Evolutionary conservation across 2,113 vertebrate genomes (phyloP), one percentile per base, ranked within the genome.

Genomic region (Corythaixoides concolor): DNA sequence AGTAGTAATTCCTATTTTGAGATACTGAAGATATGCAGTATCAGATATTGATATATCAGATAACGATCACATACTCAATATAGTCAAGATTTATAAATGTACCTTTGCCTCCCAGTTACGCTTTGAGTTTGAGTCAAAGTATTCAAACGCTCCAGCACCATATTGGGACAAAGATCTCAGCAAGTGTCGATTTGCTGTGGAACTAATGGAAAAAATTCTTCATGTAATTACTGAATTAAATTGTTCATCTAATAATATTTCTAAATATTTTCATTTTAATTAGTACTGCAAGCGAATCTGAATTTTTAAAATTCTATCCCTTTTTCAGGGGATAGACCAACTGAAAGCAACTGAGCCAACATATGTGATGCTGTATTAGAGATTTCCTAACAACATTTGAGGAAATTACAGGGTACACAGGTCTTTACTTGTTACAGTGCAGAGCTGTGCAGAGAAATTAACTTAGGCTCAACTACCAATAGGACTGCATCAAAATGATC

Each of bases 61-160:
- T 39, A 70, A 41, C 8, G 16, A 32, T 33, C 19, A 79, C 58
- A 47, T 47, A 55, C 21, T 28, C 81, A 68, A 68, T 17, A 76
- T 37, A 59, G 56, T 35, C 30, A 96, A 68, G 17, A 45, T 90
- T 86, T 64, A 82, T 68, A 94, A 75, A 90, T 85, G 89, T 97
- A 99, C 99, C 99, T 99, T 99, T 59, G 98, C 97, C 82, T 95
- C 85, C 99, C 99, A 99, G 88, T 76, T 98, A 86, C 98, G 98
- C 92, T 98, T 99, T 53, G 97, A 98, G 97, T 99, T 99, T 37
- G 92, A 84, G 95, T 99, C 98, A 62, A 99, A 99, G 97, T 98
- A 98, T 85, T 99, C 99, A 97, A 98, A 99, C 45, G 98, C 97
- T 98, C 99, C 99, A 45, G 98, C 98, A 63, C 99, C 98, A 28